Evolutionary conservation across 2,797 vertebrate genomes (phyloP), one percentile per base, ranked within the genome.

Genomic region (Sebastes trivittatus): DNA sequence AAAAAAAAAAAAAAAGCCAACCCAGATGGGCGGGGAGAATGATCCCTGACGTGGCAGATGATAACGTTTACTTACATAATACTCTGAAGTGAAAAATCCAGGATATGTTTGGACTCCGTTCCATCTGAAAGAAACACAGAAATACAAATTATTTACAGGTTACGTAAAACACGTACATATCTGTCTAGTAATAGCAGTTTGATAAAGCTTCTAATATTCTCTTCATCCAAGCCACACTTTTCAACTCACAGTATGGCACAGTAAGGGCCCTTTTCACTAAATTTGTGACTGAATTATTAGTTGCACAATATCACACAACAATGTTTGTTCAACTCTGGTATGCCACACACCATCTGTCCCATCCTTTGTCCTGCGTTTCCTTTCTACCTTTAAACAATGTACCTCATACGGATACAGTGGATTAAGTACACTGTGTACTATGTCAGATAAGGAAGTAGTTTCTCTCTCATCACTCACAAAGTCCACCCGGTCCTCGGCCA

Each of bases 81-180:
- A 99, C 98, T n/a, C 98, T 96, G 86, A 98, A 95, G 90, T 99
- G 98, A 68, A 99, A 99, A 38, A 99, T 92, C 97, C 97, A 99
- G 2, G 98, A 99, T 90, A 99, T 99, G 88, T 99, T 99, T 54
- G 98, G 98, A 93, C 98, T 99, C 73, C 98, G 94, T 78, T 99
- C 98, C 98, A 99, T 99, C 98, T 99, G 90, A 11, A 2, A 52
- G 65, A 62, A 38, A 49, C 14, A 49, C 4, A 25, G 1, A 78
- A 49, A 61, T 18, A 13, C 23, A 14, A 1, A 68, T 75, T 36
- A 70, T 64, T 75, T 3, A 36, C 22, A 36, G 11, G 2, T 10
- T 63, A 34, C 3, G 34, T 20, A 22, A 11, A 75, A 16, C 32
- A 56, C 2, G 2, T 13, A 23, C 13, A 36, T 46, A 0, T 46